Percentiles rank a stretch among this genome's conserved stretches.
Evolutionary conservation across 2,113 vertebrate species (phyloP).

Genomic region (Cryptomyrus ogoouensis): DNA sequence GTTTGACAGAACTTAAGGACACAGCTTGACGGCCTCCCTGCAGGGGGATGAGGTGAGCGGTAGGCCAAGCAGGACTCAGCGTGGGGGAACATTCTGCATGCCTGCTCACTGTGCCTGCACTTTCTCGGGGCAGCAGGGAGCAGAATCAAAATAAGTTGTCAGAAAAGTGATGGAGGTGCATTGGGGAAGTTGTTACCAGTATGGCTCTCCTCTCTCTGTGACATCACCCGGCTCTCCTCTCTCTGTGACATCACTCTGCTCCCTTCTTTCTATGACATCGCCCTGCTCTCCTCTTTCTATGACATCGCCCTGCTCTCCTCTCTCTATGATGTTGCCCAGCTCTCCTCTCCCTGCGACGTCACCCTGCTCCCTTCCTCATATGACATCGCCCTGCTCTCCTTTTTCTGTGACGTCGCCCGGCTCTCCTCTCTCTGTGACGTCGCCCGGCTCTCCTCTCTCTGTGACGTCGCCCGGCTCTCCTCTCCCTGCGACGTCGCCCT

Average conservation of each 20-base stretch:
- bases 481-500: too few relatives aligned
- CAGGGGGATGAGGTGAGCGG: conserved; percentile 26
- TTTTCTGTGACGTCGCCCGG: neutral
- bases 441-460: neutral
- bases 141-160: neutral
- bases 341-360: neutral
- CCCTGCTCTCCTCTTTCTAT: neutral
- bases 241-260: neutral
- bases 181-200: conserved; percentile 44
- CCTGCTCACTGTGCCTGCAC: neutral
- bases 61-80: neutral
- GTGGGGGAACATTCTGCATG: neutral
- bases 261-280: neutral
- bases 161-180: neutral
- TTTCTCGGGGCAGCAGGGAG: neutral
- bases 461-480: neutral
- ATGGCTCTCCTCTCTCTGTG: conserved; percentile 59
- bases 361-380: neutral
- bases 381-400: conserved; percentile 2
- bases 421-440: neutral
- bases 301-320: fast-evolving
- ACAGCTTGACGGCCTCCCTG: conserved; percentile 24
- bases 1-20: neutral
- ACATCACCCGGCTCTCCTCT: conserved; percentile 54
- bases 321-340: fast-evolving